Base-by-base conservation (phyloP, 1,140 invertebrate genomes). In the Rhizoglyphus robini region DNA sequence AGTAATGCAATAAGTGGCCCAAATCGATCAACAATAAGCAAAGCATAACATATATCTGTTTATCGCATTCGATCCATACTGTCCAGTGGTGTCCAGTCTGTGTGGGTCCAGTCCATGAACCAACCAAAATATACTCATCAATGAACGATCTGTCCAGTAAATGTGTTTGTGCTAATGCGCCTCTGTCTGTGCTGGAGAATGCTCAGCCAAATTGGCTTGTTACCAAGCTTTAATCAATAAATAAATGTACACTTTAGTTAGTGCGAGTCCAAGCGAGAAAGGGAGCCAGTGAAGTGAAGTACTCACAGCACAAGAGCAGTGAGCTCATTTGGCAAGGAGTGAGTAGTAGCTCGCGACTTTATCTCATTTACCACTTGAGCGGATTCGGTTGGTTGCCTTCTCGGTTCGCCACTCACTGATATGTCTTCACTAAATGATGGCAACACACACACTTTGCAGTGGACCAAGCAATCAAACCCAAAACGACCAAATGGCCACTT, bases 281-380 rank as follows among this genome's bases (percentile, higher is more conserved):
- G n/a, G n/a, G n/a, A n/a, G n/a, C n/a, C n/a, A n/a, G n/a, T n/a
- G n/a, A n/a, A n/a, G n/a, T n/a, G n/a, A n/a, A n/a, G n/a, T n/a
- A n/a, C n/a, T n/a, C n/a, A n/a, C n/a, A n/a, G n/a, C n/a, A n/a
- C 36, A 18, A 41, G 18, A 11, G 36, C 18, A 41, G 36, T 8
- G 18, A 18, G 36, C 36, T 41, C 36, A 41, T 41, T 41, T 41
- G 36, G 36, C 36, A 41, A 41, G 8, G 8, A 41, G 8, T 41
- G 8, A 18, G 36, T 8, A 18, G 36, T 18, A 41, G 8, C 36
- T n/a, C n/a, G n/a, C 8, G 36, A 5, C 51, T 54, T 54, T 54
- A 54, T 54, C 51, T 54, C 51, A 54, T 54, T 54, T 54, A 54
- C 51, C 51, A 54, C 51, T 54, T 54, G 51, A 54, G 51, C 51